Base-by-base conservation (phyloP, 1,140 invertebrate species). In the Drosophila pallidifrons region DNA sequence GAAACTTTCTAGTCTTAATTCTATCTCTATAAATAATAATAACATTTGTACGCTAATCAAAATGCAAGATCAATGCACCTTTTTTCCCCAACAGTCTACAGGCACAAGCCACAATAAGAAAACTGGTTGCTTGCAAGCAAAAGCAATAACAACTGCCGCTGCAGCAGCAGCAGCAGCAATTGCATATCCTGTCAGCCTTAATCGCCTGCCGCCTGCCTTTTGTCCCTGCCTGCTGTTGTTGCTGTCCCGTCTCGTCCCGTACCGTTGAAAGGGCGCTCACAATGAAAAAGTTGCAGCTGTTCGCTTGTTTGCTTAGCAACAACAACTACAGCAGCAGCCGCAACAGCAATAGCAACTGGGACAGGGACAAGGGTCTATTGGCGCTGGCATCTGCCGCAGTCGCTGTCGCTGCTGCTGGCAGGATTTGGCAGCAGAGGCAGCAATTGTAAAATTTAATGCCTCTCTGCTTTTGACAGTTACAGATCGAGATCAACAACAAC, bases 221-320 rank as follows among this genome's bases (percentile, higher is more conserved):
- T 70, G 72, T 46, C 64, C 60, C 47, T 38, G 82, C 32, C 55
- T 45, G 73, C 30, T 60, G 57, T 20, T 65, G 60, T 52, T 66
- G 52, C 58, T 59, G 75, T 20, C 20, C 20, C 20, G 20, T 25
- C 20, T 25, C 10, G 35, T 38, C 46, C 16, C 16, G 46, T 73
- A 64, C 75, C 64, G 90, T 89, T 89, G 64, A 89, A 82, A 82
- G 72, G 82, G 78, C 78, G 81, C 78, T 85, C 75, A 54, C 66
- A 81, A 73, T 46, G 47, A 45, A 66, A 58, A 73, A 79, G 71
- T 85, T 85, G 85, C 85, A 88, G 85, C 85, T 89, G 85, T 81
- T 88, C 70, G 47, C 52, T 55, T 77, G 75, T 81, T 82, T 88
- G 77, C 75, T 54, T 87, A 49, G 57, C 67, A 73, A 60, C 70